These are phyloP conservation scores for Apomyelois bistriatella DNA, from an alignment of 2,888 invertebrate species.

Conservation along the genomic window DNA sequence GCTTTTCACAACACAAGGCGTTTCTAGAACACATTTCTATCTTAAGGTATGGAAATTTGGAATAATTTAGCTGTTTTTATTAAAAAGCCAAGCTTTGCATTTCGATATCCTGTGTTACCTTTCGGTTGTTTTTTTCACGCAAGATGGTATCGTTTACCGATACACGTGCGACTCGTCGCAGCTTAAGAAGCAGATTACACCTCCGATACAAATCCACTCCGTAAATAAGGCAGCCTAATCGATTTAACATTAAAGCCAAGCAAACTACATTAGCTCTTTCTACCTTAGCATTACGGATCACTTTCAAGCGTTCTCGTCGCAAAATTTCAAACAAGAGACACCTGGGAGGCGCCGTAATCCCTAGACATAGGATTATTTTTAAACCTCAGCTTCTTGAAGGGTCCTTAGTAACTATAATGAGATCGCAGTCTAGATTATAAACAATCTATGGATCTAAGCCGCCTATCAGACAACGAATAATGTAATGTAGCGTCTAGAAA, in stretches of 20 bases:
- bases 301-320: constrained; percentile 20
- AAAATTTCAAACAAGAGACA: constrained; percentile 44
- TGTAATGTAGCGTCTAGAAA: neutral
- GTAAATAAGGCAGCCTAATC: constrained; percentile 56
- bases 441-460: constrained; percentile 34
- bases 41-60: too few species aligned
- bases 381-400: constrained; percentile 41
- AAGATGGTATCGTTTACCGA: constrained; percentile 20
- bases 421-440: constrained; percentile 38
- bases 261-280: constrained; percentile 29
- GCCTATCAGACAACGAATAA: neutral
- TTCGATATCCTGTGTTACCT: neutral
- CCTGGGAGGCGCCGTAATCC: constrained; percentile 52
- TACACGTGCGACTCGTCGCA: constrained; percentile 16
- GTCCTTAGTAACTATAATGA: constrained; percentile 45
- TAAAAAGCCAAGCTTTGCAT: neutral
- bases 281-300: constrained; percentile 26
- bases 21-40: too few species aligned
- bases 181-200: constrained; percentile 46
- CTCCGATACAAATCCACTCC: constrained; percentile 54
- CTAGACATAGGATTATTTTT: constrained; percentile 53
- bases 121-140: constrained; percentile 13
- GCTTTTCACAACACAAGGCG: too few species aligned
- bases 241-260: constrained; percentile 35
- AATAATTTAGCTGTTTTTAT: too few species aligned